These are phyloP conservation scores for Erpetoichthys calabaricus DNA, from an alignment of 2,797 vertebrate genomes.

Conservation along the genomic window DNA sequence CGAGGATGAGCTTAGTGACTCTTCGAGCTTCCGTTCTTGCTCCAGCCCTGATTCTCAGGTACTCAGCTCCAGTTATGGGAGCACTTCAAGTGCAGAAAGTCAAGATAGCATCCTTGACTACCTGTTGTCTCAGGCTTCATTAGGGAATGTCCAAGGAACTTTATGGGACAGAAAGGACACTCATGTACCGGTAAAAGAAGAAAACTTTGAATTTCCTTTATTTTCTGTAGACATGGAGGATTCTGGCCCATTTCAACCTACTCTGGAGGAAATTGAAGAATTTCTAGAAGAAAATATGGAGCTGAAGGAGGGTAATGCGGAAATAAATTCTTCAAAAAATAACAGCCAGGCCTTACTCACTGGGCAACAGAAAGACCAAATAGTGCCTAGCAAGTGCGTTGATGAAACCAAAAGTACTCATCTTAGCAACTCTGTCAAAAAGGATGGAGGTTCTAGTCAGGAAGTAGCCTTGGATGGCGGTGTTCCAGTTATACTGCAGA, in stretches of 20 bases:
- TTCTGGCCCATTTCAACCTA: conserved; percentile 78
- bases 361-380: conserved; percentile 54
- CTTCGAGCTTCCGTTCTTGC: conserved; percentile 80
- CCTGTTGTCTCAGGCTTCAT: conserved; percentile 70
- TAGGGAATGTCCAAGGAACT: conserved; percentile 47
- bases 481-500: conserved; percentile 72
- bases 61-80: conserved; percentile 73
- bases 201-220: conserved; percentile 62
- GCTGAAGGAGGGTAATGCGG: conserved; percentile 54
- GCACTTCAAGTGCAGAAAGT: conserved; percentile 59
- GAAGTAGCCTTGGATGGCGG: conserved; percentile 41
- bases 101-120: conserved; percentile 83
- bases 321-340: conserved; percentile 36
- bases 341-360: conserved; percentile 37
- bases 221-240: conserved; percentile 65
- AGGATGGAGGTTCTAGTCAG: conserved; percentile 31
- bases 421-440: conserved; percentile 27
- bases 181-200: conserved; percentile 57
- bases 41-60: conserved; percentile 77
- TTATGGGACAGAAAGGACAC: conserved; percentile 61
- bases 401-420: conserved; percentile 43
- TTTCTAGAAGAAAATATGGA: conserved; percentile 97
- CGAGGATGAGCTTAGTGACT: conserved; percentile 76
- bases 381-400: conserved; percentile 36
- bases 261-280: conserved; percentile 93